Percentiles rank a stretch among this genome's conserved stretches.
Conservation (phyloP, 2,888 invertebrate species). For the Zygaena filipendulae region DNA sequence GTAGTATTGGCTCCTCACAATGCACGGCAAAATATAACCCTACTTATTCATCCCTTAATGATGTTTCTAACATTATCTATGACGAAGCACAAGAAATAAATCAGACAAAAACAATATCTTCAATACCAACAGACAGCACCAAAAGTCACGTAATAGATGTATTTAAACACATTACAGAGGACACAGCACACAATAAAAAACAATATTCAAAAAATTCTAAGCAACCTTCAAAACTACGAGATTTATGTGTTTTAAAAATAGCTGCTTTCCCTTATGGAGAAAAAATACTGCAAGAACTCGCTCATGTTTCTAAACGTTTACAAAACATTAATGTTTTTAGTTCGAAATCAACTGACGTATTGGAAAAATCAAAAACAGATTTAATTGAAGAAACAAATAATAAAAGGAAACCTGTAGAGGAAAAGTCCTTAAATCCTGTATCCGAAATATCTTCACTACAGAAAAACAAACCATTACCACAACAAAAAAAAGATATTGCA, state of each 20-base stretch:
- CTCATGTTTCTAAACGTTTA: constrained; percentile 69
- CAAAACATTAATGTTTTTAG: constrained; percentile 40
- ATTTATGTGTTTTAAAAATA: constrained; percentile 73
- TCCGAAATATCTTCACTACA: constrained; percentile 56
- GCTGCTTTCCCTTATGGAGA: constrained; percentile 76
- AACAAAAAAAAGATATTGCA: constrained; percentile 28
- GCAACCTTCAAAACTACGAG: constrained; percentile 65
- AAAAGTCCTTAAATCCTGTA: constrained; percentile 55
- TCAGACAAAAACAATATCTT: constrained; percentile 22
- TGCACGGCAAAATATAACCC: constrained; percentile 78
- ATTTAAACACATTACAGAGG: constrained; percentile 47
- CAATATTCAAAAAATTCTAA: constrained; percentile 13
- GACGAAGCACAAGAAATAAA: constrained; percentile 36
- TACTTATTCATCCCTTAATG: constrained; percentile 67
- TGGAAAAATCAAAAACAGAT: constrained; percentile 14
- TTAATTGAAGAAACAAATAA: constrained; percentile 3
- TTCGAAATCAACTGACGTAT: constrained; percentile 15
- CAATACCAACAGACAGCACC: too few species aligned
- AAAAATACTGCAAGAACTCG: constrained; percentile 75
- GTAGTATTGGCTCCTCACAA: constrained; percentile 73
- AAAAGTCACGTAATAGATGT: constrained; percentile 57
- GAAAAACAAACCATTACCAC: constrained; percentile 36
- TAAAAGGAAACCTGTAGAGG: constrained; percentile 15
- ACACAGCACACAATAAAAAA: constrained; percentile 21
- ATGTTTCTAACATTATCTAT: constrained; percentile 67